Evolutionary conservation across 2,888 invertebrate species (phyloP).

Genomic region (Trichopoda pennipes): DNA sequence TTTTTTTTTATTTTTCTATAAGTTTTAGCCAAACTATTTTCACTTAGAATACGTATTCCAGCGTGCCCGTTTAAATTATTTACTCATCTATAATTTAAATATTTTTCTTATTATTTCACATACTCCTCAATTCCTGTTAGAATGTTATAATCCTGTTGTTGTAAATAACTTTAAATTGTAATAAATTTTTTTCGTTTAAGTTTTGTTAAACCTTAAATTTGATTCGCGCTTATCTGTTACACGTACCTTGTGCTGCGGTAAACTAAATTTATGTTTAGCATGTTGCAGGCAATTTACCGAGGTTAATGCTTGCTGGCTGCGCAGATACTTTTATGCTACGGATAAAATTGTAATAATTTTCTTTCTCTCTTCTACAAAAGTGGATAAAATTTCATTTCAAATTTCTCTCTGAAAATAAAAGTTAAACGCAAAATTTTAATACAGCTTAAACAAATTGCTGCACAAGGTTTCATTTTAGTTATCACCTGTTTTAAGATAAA

Average conservation of each 20-base stretch:
- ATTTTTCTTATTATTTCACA: conserved; percentile 1
- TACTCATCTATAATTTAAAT: neutral
- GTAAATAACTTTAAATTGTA: conserved; percentile 4
- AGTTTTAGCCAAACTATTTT: neutral
- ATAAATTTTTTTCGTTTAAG: conserved; percentile 21
- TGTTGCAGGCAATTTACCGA: conserved; percentile 64
- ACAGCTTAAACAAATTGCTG: conserved; percentile 9
- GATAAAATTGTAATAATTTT: conserved; percentile 35
- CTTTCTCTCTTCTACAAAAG: neutral
- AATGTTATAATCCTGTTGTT: neutral
- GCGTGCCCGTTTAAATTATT: conserved; percentile 49
- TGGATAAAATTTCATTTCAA: conserved; percentile 16
- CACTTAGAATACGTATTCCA: conserved; percentile 65
- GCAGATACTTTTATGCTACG: conserved; percentile 54
- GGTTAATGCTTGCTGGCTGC: conserved; percentile 54
- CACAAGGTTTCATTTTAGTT: neutral
- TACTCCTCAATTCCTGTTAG: conserved; percentile 43
- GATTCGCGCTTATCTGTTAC: conserved; percentile 56
- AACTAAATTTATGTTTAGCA: conserved; percentile 67
- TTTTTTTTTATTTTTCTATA: neutral
- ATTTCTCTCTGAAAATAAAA: conserved; percentile 4
- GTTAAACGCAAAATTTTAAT: conserved; percentile 27
- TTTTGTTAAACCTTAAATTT: conserved; percentile 12
- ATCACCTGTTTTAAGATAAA: conserved; percentile 14
- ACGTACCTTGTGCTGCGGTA: conserved; percentile 68